phyloP scores from a whole-genome alignment of 2,113 vertebrate genomes.

The Oxygymnocypris stewartii region DNA sequence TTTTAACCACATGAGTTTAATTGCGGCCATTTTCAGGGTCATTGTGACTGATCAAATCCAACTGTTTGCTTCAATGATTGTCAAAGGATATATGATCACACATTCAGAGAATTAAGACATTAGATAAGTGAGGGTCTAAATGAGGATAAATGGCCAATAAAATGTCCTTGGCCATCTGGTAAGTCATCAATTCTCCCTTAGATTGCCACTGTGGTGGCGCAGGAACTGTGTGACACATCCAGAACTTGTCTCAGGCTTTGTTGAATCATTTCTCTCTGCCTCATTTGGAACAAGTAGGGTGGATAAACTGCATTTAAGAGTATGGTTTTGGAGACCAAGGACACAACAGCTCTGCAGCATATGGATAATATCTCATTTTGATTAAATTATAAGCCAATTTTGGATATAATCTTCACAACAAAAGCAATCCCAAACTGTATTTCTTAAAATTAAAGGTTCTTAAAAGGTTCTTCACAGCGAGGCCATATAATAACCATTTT shows the following conservation, averaged over 20 bases:
- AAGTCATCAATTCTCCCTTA: constrained; percentile 58
- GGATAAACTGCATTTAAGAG: background rate
- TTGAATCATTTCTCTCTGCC: constrained; percentile 55
- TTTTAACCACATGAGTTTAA: too few relatives aligned
- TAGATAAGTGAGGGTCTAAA: constrained; percentile 56
- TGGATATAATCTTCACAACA: background rate
- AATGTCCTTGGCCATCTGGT: constrained; percentile 61
- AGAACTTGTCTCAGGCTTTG: constrained; percentile 47
- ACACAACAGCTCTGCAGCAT: background rate
- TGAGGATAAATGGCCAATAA: constrained; percentile 60
- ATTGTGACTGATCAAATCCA: constrained; percentile 51
- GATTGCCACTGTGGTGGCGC: constrained; percentile 49
- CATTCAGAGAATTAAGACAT: constrained; percentile 55
- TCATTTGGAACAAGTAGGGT: constrained; percentile 19
- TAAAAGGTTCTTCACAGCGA: too few relatives aligned
- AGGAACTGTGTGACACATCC: constrained; percentile 51
- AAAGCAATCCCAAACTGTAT: background rate
- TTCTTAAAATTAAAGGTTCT: background rate
- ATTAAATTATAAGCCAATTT: background rate
- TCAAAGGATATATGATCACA: constrained; percentile 58
- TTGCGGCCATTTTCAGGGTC: constrained; percentile 40
- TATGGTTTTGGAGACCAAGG: background rate
- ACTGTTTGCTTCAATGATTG: constrained; percentile 41
- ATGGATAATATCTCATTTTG: background rate
- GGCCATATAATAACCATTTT: too few relatives aligned